phyloP scores from a whole-genome alignment of 2,888 invertebrate genomes.

The Caenorhabditis uteleia region DNA sequence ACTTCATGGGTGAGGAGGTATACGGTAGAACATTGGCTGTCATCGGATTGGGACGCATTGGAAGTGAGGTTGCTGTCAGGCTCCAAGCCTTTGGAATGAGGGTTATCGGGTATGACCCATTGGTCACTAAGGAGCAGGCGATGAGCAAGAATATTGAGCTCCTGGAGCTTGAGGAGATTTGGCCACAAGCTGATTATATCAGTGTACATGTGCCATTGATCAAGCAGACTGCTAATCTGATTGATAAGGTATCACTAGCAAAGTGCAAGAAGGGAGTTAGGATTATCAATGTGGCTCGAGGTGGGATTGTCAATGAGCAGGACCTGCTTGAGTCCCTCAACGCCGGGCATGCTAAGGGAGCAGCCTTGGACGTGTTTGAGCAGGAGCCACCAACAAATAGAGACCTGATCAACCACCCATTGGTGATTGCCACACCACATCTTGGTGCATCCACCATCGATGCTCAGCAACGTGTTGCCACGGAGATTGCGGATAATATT shows the following conservation, averaged over 20 bases:
- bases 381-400: slow-evolving; percentile 76
- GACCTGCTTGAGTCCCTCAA: slow-evolving; percentile 84
- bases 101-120: slow-evolving; percentile 94
- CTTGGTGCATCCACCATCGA: slow-evolving; percentile 93
- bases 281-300: slow-evolving; percentile 92
- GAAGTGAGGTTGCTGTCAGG: slow-evolving; percentile 88
- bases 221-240: slow-evolving; percentile 80
- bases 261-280: slow-evolving; percentile 86
- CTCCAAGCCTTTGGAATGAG: slow-evolving; percentile 97
- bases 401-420: slow-evolving; percentile 82
- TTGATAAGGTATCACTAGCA: slow-evolving; percentile 53
- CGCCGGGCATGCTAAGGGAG: slow-evolving; percentile 85
- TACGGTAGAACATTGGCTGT: slow-evolving; percentile 90
- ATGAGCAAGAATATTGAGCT: slow-evolving; percentile 81
- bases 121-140: slow-evolving; percentile 82
- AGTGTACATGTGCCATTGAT: slow-evolving; percentile 96
- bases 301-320: slow-evolving; percentile 89
- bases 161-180: slow-evolving; percentile 84
- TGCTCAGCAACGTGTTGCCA: slow-evolving; percentile 90
- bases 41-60: slow-evolving; percentile 91
- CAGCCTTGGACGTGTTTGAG: slow-evolving; percentile 90
- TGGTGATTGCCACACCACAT: slow-evolving; percentile 88
- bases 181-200: slow-evolving; percentile 97
- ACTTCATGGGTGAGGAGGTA: slow-evolving; percentile 76
- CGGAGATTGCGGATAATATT: slow-evolving; percentile 95